Conservation (phyloP, 35 echinoderm and acorn worm genomes). For the Stichopus chloronotus region DNA sequence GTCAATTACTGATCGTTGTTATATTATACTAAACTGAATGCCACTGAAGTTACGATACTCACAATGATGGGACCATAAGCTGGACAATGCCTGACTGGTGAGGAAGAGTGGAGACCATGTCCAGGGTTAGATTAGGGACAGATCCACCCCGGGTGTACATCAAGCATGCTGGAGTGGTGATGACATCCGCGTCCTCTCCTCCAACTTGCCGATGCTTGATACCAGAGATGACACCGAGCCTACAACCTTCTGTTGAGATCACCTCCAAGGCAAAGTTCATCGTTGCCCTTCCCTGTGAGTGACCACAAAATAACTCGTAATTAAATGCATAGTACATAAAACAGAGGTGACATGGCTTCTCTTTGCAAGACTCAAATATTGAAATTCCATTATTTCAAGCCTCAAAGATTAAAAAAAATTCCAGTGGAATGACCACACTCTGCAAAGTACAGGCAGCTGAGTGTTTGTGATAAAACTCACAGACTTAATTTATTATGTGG, state of each 20-base stretch:
- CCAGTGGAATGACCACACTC: no score
- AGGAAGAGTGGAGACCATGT: slow-evolving; percentile 62
- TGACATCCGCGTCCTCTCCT: slow-evolving; percentile 24
- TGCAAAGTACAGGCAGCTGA: no score
- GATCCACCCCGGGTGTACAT: slow-evolving; percentile 84
- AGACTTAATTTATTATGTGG: no score
- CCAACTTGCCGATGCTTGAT: slow-evolving; percentile 48
- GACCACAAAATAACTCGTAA: not conserved
- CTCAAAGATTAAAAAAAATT: no score
- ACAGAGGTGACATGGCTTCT: no score
- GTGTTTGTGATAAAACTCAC: no score
- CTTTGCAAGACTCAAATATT: no score
- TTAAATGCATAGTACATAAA: no score
- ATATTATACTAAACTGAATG: no score
- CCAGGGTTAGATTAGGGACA: slow-evolving; percentile 73
- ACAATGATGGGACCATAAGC: slow-evolving; percentile 81
- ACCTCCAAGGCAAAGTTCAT: slow-evolving; percentile 79
- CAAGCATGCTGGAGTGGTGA: slow-evolving; percentile 81
- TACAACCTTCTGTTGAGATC: slow-evolving; percentile 52
- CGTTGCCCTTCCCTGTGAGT: not conserved
- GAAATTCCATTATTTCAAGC: no score
- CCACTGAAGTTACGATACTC: slow-evolving; percentile 32
- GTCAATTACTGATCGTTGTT: no score
- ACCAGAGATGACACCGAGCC: slow-evolving; percentile 63
- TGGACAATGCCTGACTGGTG: slow-evolving; percentile 65